Conservation (phyloP, 1,140 invertebrate genomes). For the Trissolcus basalis region DNA sequence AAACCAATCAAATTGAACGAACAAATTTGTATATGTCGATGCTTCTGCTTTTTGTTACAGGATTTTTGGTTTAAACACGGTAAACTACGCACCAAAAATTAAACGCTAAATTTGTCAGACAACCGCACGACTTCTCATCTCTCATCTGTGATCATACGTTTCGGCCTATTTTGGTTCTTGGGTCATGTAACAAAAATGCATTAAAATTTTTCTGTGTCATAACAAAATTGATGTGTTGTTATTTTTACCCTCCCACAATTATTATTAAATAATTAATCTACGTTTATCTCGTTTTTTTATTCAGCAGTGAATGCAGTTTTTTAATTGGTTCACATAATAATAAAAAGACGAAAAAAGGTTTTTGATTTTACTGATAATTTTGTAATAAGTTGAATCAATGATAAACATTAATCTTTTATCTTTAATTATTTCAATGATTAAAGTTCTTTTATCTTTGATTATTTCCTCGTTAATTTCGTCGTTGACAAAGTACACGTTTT, state of each 20-base stretch:
- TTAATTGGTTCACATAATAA: too few relatives aligned
- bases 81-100: slow-evolving; percentile 69
- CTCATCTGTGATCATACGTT: slow-evolving; percentile 76
- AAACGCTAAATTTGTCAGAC: slow-evolving; percentile 69
- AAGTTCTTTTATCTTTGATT: too few relatives aligned
- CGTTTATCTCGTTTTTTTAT: too few relatives aligned
- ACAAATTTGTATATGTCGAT: background rate
- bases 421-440: too few relatives aligned
- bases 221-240: slow-evolving; percentile 56
- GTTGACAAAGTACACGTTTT: too few relatives aligned
- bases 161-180: slow-evolving; percentile 72
- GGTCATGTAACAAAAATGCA: slow-evolving; percentile 74
- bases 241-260: background rate
- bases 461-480: too few relatives aligned
- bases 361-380: too few relatives aligned
- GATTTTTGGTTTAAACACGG: slow-evolving; percentile 62
- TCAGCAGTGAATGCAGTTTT: too few relatives aligned
- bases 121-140: slow-evolving; percentile 75
- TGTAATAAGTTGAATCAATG: too few relatives aligned
- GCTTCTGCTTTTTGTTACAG: slow-evolving; percentile 53
- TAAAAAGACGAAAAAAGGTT: too few relatives aligned
- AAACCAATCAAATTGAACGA: background rate
- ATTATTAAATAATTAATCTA: background rate
- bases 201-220: slow-evolving; percentile 76
- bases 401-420: too few relatives aligned